Conservation (phyloP, 2,797 vertebrate species). For the Hippopotamyrus pictus region DNA sequence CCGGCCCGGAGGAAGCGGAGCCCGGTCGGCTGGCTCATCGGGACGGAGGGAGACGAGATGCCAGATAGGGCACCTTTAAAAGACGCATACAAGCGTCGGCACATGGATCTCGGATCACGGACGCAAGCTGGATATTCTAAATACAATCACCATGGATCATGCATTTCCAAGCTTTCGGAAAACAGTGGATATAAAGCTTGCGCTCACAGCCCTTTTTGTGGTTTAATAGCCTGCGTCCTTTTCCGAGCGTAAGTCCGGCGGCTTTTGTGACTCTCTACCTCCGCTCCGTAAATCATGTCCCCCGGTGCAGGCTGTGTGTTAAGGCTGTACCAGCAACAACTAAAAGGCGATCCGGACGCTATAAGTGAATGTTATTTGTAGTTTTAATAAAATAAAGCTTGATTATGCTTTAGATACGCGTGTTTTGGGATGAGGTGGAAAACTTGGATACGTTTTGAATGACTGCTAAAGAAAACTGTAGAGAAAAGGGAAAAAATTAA, state of each 20-base stretch:
- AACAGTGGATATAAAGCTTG: neutral
- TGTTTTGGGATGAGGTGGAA: neutral
- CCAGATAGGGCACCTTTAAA: neutral
- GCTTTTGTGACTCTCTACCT: neutral
- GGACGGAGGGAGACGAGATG: neutral
- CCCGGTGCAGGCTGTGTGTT: neutral
- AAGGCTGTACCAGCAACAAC: neutral
- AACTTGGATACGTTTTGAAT: neutral
- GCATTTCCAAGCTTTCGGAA: neutral
- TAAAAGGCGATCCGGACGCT: neutral
- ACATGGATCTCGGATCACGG: slow-evolving; percentile 2
- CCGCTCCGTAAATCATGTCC: neutral
- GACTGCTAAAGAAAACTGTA: slow-evolving; percentile 18
- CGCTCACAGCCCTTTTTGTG: neutral
- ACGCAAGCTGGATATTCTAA: slow-evolving; percentile 1
- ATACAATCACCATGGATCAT: neutral
- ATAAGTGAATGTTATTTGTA: neutral
- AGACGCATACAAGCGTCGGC: neutral
- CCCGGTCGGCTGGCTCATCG: neutral
- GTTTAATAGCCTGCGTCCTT: neutral
- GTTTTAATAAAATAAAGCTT: slow-evolving; percentile 2
- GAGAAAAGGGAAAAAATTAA: slow-evolving; percentile 19
- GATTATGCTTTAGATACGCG: neutral
- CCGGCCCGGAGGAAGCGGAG: neutral
- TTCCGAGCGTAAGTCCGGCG: slow-evolving; percentile 8